Base-by-base conservation (phyloP, 1,140 invertebrate species). In the Penaeus chinensis region DNA sequence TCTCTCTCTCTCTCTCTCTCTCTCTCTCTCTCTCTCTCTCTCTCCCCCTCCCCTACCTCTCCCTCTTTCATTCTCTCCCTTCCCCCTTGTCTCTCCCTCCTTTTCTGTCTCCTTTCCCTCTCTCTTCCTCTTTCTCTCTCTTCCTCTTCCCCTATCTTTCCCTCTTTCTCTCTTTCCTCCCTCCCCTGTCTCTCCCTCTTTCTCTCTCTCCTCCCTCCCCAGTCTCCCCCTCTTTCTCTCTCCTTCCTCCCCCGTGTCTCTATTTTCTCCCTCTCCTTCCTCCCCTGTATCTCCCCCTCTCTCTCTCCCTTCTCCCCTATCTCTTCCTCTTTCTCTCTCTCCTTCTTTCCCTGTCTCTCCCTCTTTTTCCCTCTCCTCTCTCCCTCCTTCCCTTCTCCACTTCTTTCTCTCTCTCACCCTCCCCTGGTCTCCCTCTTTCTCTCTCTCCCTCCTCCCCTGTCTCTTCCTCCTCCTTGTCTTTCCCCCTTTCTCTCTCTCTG, bases 301-400 rank as follows among this genome's bases (percentile, higher is more conserved):
- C 66, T 69, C 66, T 69, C 66, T n/a, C 66, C n/a, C 66, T n/a
- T 19, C 19, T 20, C 19, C 66, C n/a, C 66, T 69, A 18, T 69
- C 19, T n/a, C 20, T n/a, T 13, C 10, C 47, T 54, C 47, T 10
- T 8, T 54, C 32, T 77, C 74, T 42, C 32, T 77, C 74, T 77
- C 32, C 11, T 32, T 77, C 74, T 77, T 32, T 77, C 74, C 42
- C 32, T 42, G 32, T 77, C 74, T 42, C 32, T 42, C 74, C 27
- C 74, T 77, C 74, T 77, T 32, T 76, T 18, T 27, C n/a, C 20
- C 71, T n/a, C 71, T 76, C 71, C 47, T n/a, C 27, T 42, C 27
- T n/a, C 47, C 20, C 27, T n/a, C 42, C 32, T 77, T 32, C 42
- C 74, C 42, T 32, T 77, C 74, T 32, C 74, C 32, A 1, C 47